phyloP scores from a whole-genome alignment of 2,113 vertebrate species.

The Aviceda subcristata region DNA sequence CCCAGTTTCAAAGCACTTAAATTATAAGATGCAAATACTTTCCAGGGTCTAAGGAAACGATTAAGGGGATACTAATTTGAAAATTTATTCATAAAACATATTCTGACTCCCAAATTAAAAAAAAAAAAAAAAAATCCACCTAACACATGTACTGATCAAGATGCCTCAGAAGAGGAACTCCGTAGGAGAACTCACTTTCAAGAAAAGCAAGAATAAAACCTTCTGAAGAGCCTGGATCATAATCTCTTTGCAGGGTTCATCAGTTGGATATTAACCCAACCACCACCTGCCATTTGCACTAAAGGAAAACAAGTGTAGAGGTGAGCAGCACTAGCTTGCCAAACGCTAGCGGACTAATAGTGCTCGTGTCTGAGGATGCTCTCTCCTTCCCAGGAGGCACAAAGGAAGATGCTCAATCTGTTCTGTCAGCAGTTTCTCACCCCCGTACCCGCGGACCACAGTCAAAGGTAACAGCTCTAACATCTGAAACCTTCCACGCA shows the following conservation, averaged over 20 bases:
- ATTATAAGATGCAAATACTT: background rate
- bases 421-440: fast-evolving
- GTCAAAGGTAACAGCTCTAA: background rate
- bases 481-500: background rate
- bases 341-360: background rate
- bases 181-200: background rate
- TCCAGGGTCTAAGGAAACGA: background rate
- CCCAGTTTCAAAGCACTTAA: slow-evolving; percentile 18
- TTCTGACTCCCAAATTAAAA: background rate
- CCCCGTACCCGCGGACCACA: background rate
- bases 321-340: background rate
- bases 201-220: background rate
- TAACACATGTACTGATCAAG: background rate
- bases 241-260: background rate
- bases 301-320: background rate
- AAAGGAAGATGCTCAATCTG: background rate
- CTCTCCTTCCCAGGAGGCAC: background rate
- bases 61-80: background rate
- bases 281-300: background rate
- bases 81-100: background rate
- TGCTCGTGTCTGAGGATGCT: background rate
- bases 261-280: background rate
- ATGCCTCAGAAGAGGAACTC: background rate
- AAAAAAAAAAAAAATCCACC: background rate
- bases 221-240: background rate